These are phyloP conservation scores for Aulostomus chinensis DNA, from an alignment of 2,797 vertebrate species.

Conservation along the genomic window DNA sequence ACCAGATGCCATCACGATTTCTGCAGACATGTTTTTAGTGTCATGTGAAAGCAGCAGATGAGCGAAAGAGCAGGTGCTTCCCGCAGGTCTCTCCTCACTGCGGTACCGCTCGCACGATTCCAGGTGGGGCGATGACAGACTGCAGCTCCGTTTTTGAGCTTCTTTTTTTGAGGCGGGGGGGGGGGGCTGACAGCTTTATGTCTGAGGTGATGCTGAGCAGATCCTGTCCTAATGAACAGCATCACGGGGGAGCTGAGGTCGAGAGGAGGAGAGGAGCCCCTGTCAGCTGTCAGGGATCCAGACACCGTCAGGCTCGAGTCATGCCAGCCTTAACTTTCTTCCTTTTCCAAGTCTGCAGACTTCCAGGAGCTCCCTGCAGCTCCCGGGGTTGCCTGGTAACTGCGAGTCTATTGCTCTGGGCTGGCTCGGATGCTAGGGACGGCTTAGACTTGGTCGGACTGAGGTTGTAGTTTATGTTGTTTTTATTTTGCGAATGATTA, in stretches of 20 bases:
- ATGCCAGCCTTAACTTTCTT: conserved; percentile 38
- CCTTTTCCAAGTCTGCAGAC: too few relatives aligned
- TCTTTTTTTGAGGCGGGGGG: too few relatives aligned
- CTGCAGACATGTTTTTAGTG: conserved; percentile 11
- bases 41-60: neutral
- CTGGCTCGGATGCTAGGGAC: conserved; percentile 22
- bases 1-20: too few relatives aligned
- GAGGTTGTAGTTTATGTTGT: too few relatives aligned
- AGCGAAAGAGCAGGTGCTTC: conserved; percentile 17
- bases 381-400: conserved; percentile 63
- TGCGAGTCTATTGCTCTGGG: conserved; percentile 30
- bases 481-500: too few relatives aligned
- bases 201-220: conserved; percentile 3
- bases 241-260: neutral
- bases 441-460: too few relatives aligned
- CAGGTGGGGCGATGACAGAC: neutral
- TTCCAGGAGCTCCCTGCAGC: conserved; percentile 33
- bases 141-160: neutral
- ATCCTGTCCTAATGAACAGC: conserved; percentile 14
- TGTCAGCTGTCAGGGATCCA: conserved; percentile 36
- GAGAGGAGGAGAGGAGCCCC: neutral
- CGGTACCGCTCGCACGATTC: conserved; percentile 4
- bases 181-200: conserved; percentile 6
- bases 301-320: too few relatives aligned
- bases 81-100: conserved; percentile 6